Evolutionary conservation across 2,888 invertebrate genomes (phyloP).

Genomic region (Hedya salicella): DNA sequence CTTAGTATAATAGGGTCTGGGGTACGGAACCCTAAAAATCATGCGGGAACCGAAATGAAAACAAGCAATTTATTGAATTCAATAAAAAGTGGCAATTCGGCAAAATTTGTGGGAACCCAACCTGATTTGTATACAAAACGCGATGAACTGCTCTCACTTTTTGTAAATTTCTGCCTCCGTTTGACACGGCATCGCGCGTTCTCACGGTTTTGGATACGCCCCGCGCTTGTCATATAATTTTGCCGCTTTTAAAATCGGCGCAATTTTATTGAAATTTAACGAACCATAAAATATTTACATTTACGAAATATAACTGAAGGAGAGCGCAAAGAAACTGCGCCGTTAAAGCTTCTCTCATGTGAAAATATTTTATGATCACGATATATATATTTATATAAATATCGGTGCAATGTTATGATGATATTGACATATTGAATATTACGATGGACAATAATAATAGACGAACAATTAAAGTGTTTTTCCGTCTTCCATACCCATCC

Average conservation of each 20-base stretch:
- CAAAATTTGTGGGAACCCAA: slow-evolving; percentile 53
- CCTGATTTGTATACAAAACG: slow-evolving; percentile 48
- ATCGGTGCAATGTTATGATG: background rate
- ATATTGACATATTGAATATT: background rate
- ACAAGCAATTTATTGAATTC: slow-evolving; percentile 42
- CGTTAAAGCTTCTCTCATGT: background rate
- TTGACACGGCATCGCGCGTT: slow-evolving; percentile 53
- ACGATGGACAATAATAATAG: no score
- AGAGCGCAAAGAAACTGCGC: background rate
- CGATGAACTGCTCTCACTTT: slow-evolving; percentile 69
- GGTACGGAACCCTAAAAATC: slow-evolving; percentile 3
- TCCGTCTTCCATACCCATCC: no score
- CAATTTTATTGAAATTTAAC: slow-evolving; percentile 37
- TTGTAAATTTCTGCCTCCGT: slow-evolving; percentile 56
- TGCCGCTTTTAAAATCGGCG: slow-evolving; percentile 24
- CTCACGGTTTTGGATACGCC: slow-evolving; percentile 57
- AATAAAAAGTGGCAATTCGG: slow-evolving; percentile 50
- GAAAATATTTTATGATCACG: background rate
- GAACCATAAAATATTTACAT: slow-evolving; percentile 33
- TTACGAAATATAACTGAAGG: no score
- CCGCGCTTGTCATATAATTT: slow-evolving; percentile 32
- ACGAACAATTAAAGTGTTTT: no score
- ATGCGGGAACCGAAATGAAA: slow-evolving; percentile 22
- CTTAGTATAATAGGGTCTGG: no score
- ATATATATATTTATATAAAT: background rate